phyloP scores from a whole-genome alignment of 1,140 invertebrate genomes.

The Ladona fulva region DNA sequence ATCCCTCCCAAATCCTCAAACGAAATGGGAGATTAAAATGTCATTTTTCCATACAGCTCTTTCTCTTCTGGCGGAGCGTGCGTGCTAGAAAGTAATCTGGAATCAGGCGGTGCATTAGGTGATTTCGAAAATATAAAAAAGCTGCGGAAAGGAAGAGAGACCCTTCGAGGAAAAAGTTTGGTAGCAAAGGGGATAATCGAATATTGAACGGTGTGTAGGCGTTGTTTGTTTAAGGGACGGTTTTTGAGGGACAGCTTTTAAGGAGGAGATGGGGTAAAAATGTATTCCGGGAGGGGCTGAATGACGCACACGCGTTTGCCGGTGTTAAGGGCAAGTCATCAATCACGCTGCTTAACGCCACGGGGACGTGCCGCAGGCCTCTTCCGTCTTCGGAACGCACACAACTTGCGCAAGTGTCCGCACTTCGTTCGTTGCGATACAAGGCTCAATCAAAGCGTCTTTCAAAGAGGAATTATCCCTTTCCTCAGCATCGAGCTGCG shows the following conservation, averaged over 20 bases:
- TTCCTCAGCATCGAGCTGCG: too few relatives aligned
- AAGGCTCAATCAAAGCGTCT: not conserved
- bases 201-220: not conserved
- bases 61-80: too few relatives aligned
- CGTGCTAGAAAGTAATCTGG: too few relatives aligned
- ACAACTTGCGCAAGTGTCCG: not conserved
- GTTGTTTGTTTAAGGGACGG: not conserved
- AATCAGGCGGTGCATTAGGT: not conserved
- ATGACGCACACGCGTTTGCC: not conserved
- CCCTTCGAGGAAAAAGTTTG: not conserved
- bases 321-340: not conserved
- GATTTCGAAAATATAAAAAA: not conserved
- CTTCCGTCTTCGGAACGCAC: not conserved
- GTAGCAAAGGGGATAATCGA: not conserved
- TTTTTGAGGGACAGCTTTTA: not conserved
- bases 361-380: not conserved
- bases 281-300: not conserved
- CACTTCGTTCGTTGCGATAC: not conserved
- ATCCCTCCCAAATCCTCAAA: not conserved
- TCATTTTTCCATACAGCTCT: not conserved
- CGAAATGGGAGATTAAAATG: not conserved
- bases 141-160: not conserved
- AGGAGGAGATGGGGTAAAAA: not conserved
- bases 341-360: not conserved
- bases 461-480: too few relatives aligned